These are phyloP conservation scores for Phrixothrix hirtus DNA, from an alignment of 2,888 invertebrate genomes.

Conservation along the genomic window DNA sequence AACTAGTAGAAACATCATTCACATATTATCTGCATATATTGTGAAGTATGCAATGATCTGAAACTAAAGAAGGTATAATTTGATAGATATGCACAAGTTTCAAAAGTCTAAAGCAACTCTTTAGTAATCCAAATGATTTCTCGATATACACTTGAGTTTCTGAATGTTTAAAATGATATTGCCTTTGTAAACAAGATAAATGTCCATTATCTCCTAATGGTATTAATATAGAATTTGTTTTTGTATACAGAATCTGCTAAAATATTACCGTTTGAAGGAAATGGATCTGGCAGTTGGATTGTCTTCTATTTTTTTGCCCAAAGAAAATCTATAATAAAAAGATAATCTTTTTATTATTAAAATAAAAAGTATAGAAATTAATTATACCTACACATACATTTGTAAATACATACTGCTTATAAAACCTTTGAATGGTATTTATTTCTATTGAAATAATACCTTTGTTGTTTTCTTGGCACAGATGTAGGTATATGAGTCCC, in stretches of 20 bases:
- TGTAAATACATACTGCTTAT: background rate
- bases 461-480: constrained; percentile 8
- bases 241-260: constrained; percentile 14
- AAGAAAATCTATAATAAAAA: constrained; percentile 1
- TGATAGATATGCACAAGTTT: constrained; percentile 29
- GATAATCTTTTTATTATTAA: background rate
- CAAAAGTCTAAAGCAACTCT: constrained; percentile 10
- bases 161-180: constrained; percentile 28
- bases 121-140: constrained; percentile 31
- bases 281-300: background rate
- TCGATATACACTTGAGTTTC: constrained; percentile 25
- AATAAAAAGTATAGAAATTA: too few species aligned
- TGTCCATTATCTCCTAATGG: constrained; percentile 20
- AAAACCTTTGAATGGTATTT: constrained; percentile 5
- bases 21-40: too few species aligned
- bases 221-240: constrained; percentile 13
- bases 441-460: too few species aligned
- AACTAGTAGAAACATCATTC: too few species aligned
- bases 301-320: constrained; percentile 5
- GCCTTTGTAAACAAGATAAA: constrained; percentile 15
- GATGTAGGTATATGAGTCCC: constrained; percentile 9
- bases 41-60: too few species aligned
- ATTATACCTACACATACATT: background rate
- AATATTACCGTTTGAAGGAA: constrained; percentile 4
- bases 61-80: constrained; percentile 20